Evolutionary conservation across 2,888 invertebrate genomes (phyloP).

Genomic region (Eumerus sabulonum): DNA sequence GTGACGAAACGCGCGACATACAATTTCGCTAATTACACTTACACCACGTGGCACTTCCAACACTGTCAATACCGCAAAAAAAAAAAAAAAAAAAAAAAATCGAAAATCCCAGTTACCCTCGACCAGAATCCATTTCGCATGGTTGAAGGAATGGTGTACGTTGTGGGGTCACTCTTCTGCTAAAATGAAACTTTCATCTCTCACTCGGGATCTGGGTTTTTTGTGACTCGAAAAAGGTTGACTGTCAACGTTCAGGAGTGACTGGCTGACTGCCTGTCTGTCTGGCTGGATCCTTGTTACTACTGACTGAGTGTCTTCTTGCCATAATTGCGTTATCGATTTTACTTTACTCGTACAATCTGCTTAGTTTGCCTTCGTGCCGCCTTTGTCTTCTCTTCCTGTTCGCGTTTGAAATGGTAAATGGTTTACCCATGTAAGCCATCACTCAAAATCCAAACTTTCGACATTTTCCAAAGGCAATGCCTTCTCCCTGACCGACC

Average conservation of each 20-base stretch:
- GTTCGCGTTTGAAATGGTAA: slow-evolving; percentile 39
- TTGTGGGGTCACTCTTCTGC: neutral
- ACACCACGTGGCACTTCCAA: slow-evolving; percentile 41
- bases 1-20: neutral
- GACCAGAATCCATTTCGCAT: too few species aligned
- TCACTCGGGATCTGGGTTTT: too few species aligned
- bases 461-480: slow-evolving; percentile 44
- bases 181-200: slow-evolving; percentile 25
- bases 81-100: slow-evolving; percentile 22
- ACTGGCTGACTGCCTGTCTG: too few species aligned
- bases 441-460: slow-evolving; percentile 66
- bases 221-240: too few species aligned
- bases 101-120: neutral
- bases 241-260: too few species aligned
- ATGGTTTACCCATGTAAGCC: slow-evolving; percentile 68
- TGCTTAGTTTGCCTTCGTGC: neutral
- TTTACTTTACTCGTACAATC: slow-evolving; percentile 20
- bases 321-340: slow-evolving; percentile 66
- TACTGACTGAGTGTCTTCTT: slow-evolving; percentile 5
- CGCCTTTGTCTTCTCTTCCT: slow-evolving; percentile 13
- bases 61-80: slow-evolving; percentile 34
- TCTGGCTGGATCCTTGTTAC: too few species aligned
- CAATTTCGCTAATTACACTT: slow-evolving; percentile 35
- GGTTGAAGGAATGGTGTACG: too few species aligned
- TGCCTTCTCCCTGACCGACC: slow-evolving; percentile 2